These are phyloP conservation scores for Tenthredo mesomela DNA, from an alignment of 2,888 invertebrate species.

Conservation along the genomic window DNA sequence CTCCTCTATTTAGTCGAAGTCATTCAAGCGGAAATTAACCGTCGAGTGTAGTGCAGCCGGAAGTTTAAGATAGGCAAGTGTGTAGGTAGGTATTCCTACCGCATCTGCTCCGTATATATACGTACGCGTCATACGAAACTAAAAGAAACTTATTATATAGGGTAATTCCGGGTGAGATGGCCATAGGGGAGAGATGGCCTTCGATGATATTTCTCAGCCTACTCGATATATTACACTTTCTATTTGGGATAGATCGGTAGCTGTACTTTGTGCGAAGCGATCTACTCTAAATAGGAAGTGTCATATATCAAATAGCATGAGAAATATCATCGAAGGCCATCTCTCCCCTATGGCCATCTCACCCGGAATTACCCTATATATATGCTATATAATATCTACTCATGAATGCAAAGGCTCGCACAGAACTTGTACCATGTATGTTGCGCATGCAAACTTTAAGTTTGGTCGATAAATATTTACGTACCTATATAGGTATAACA, in stretches of 20 bases:
- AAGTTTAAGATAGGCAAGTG: constrained; percentile 38
- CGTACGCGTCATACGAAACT: background rate
- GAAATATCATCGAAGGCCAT: no score
- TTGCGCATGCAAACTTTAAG: background rate
- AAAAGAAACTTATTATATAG: background rate
- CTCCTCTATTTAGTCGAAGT: background rate
- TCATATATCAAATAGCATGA: no score
- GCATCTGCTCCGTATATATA: background rate
- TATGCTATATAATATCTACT: no score
- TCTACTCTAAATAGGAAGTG: no score
- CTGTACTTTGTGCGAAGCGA: no score
- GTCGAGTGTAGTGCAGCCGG: background rate
- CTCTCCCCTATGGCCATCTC: no score
- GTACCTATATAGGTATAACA: background rate
- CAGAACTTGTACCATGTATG: background rate
- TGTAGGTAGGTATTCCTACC: background rate
- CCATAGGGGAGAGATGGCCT: no score
- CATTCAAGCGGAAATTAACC: constrained; percentile 35
- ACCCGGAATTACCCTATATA: no score
- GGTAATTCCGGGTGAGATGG: no score
- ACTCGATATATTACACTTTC: no score
- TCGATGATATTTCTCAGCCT: no score
- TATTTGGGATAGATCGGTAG: no score
- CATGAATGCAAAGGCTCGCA: background rate
- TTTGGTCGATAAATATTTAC: constrained; percentile 25